These are phyloP conservation scores for Sebastes nivosus DNA, from an alignment of 2,797 vertebrate genomes.

Conservation along the genomic window DNA sequence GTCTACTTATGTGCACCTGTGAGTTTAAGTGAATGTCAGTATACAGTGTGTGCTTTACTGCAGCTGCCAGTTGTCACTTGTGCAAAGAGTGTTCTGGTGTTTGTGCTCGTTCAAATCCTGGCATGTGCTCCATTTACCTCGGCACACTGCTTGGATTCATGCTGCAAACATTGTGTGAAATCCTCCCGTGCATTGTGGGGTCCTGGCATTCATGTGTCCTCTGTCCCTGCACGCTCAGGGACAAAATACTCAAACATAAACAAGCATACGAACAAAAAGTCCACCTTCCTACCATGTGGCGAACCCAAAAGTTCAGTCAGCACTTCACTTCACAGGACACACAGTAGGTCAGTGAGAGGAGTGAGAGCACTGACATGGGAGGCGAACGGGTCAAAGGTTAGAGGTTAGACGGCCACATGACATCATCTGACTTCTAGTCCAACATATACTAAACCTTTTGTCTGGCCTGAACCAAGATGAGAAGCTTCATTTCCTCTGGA, in stretches of 20 bases:
- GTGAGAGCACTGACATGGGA: constrained; percentile 7
- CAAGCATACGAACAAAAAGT: constrained; percentile 25
- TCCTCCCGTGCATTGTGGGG: constrained; percentile 53
- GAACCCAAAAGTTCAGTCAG: constrained; percentile 33
- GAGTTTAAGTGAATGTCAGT: constrained; percentile 8
- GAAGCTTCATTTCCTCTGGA: background rate
- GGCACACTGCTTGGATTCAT: constrained; percentile 56
- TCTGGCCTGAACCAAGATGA: background rate
- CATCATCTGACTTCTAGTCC: background rate
- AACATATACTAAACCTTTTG: background rate
- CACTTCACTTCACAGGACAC: constrained; percentile 25
- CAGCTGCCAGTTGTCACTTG: constrained; percentile 43
- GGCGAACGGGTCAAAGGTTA: constrained; percentile 31
- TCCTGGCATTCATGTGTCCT: constrained; percentile 57
- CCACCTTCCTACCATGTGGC: constrained; percentile 2
- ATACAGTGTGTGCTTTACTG: background rate
- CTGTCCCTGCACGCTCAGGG: constrained; percentile 18
- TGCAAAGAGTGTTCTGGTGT: constrained; percentile 56
- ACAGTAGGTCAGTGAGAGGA: constrained; percentile 6
- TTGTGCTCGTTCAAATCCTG: constrained; percentile 37
- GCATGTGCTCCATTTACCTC: constrained; percentile 57
- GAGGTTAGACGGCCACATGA: background rate
- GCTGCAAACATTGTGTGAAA: constrained; percentile 54
- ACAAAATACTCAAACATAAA: constrained; percentile 41
- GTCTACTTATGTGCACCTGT: background rate